phyloP scores from a whole-genome alignment of 2,797 vertebrate genomes.

The Botia kubotai region DNA sequence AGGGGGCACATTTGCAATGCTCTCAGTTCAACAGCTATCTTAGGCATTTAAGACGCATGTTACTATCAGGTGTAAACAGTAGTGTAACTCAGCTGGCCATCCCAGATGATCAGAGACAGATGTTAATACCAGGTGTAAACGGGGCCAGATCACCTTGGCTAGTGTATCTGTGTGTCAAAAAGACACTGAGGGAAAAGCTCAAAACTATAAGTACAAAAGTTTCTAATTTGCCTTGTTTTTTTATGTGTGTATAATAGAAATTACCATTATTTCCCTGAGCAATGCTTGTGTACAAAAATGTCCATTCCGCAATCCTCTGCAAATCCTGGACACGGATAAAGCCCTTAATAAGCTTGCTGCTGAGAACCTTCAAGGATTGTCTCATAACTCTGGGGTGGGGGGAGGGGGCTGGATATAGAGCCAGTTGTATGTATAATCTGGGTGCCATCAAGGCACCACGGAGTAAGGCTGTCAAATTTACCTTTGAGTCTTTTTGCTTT shows the following conservation, averaged over 20 bases:
- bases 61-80: no score
- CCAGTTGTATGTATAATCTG: conserved; percentile 56
- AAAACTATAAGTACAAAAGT: no score
- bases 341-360: conserved; percentile 80
- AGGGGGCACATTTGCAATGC: no score
- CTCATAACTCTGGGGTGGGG: conserved; percentile 28
- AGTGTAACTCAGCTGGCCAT: no score
- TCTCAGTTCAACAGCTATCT: no score
- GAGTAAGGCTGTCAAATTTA: conserved; percentile 62
- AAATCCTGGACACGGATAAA: conserved; percentile 77
- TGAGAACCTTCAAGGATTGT: conserved; percentile 65
- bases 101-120: neutral
- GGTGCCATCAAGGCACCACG: conserved; percentile 64
- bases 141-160: neutral
- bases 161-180: neutral
- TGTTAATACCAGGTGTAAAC: neutral
- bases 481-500: conserved; percentile 1
- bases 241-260: conserved; percentile 72
- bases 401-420: neutral
- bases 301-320: conserved; percentile 74
- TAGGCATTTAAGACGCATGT: no score
- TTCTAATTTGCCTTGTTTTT: conserved; percentile 33
- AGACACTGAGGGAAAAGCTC: no score
- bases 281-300: conserved; percentile 79
- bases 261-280: conserved; percentile 79